These are phyloP conservation scores for Gymnarchus niloticus DNA, from an alignment of 2,113 vertebrate species.

Conservation along the genomic window DNA sequence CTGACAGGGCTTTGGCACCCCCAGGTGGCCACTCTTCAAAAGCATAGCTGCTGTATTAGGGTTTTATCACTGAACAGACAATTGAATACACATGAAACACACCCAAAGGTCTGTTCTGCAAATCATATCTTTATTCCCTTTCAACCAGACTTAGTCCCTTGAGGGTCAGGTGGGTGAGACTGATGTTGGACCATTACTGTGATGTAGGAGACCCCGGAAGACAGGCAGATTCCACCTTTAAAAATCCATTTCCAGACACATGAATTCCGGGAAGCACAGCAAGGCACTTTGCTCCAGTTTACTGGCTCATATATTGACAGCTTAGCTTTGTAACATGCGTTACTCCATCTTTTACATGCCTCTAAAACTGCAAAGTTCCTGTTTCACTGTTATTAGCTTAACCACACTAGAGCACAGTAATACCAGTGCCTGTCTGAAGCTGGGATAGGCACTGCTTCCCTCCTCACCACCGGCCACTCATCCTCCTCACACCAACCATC, in stretches of 20 bases:
- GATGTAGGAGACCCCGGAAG: neutral
- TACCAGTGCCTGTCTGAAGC: neutral
- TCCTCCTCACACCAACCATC: neutral
- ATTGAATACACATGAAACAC: neutral
- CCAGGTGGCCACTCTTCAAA: neutral
- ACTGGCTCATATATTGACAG: neutral
- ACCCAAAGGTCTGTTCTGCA: neutral
- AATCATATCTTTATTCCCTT: neutral
- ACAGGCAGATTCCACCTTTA: neutral
- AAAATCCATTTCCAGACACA: neutral
- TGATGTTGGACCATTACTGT: neutral
- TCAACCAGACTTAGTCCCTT: neutral
- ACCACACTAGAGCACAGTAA: neutral
- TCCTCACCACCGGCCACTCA: neutral
- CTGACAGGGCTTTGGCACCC: constrained; percentile 9
- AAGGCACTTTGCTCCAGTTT: neutral
- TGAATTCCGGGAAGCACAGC: neutral
- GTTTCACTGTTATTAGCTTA: neutral
- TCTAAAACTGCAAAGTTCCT: neutral
- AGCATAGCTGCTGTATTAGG: neutral
- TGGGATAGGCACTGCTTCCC: neutral
- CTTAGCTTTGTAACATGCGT: neutral
- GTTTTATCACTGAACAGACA: neutral
- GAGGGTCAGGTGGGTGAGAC: neutral
- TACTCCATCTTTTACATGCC: neutral